phyloP scores from a whole-genome alignment of 2,797 vertebrate species.

The Sebastolobus alascanus region DNA sequence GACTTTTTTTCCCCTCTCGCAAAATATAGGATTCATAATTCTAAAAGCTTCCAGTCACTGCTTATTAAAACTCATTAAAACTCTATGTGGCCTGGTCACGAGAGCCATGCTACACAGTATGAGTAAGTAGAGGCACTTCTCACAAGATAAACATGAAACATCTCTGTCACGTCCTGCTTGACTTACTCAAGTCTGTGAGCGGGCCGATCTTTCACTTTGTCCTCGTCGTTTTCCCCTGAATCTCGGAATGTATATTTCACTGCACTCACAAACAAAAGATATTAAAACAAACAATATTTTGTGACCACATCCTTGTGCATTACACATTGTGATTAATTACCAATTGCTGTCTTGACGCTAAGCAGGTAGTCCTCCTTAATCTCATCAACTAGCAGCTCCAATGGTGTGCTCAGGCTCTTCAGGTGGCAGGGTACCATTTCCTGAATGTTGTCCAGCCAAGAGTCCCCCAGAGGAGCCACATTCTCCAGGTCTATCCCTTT shows the following conservation, averaged over 20 bases:
- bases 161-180: neutral
- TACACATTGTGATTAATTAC: conserved; percentile 36
- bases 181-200: conserved; percentile 91
- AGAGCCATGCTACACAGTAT: neutral
- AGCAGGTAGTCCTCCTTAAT: conserved; percentile 89
- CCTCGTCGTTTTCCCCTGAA: conserved; percentile 78
- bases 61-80: neutral
- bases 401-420: conserved; percentile 70
- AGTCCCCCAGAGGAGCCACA: conserved; percentile 87
- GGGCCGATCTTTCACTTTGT: conserved; percentile 68
- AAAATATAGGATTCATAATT: conserved; percentile 9
- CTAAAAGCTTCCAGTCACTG: neutral
- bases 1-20: neutral
- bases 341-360: conserved; percentile 85
- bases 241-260: conserved; percentile 90
- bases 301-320: neutral
- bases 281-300: neutral
- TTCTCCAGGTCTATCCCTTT: conserved; percentile 87
- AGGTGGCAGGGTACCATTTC: conserved; percentile 83
- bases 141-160: neutral
- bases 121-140: neutral
- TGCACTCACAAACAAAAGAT: conserved; percentile 71
- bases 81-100: neutral
- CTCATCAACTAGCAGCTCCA: conserved; percentile 85
- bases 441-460: conserved; percentile 86